Base-by-base conservation (phyloP, 2,888 invertebrate genomes). In the Hyposoter dolosus region DNA sequence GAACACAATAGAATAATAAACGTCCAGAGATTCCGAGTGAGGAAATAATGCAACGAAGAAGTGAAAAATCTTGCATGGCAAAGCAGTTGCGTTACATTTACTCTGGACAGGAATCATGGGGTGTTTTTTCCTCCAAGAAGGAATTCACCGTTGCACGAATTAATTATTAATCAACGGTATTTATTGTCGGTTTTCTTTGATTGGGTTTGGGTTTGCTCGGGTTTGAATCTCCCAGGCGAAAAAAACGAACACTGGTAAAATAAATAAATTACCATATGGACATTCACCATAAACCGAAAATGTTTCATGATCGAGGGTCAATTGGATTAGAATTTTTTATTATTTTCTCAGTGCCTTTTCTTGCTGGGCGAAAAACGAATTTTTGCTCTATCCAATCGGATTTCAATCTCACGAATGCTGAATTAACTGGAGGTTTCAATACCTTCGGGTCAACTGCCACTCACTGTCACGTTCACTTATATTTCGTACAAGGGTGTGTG, bases 381-480 rank as follows among this genome's bases (percentile, higher is more conserved):
- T 71, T 50, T 28, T 72, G 47, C 35, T 28, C 56, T 60, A 60
- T 68, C 35, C 43, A 79, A 78, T 71, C 72, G 53, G 66, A 72
- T 72, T 83, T 23, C 60, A 63, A 77, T 32, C 40, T 47, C 35
- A 3, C 35, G n/a, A 47, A 65, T 23, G 35, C 23, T 74, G 56
- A 19, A 72, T 53, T n/a, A 19, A 23, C 60, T 47, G 35, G 47
- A 74, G 45, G 56, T 10, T 23, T 50, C 32, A 17, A 40, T 60
- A 45, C 28, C 68, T 40, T 1, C 23, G 2, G 4, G 75, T 40
- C 23, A n/a, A 6, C 50, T 45, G 28, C 10, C 10, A 50, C 40
- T 9, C 47, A 40, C 66, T 50, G 32, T 66, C 69, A 15, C 60
- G 47, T 50, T 53, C 66, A 17, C 60, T 82, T 60, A 60, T 82